phyloP scores from a whole-genome alignment of 2,888 invertebrate genomes.

The Bellardia pandia region DNA sequence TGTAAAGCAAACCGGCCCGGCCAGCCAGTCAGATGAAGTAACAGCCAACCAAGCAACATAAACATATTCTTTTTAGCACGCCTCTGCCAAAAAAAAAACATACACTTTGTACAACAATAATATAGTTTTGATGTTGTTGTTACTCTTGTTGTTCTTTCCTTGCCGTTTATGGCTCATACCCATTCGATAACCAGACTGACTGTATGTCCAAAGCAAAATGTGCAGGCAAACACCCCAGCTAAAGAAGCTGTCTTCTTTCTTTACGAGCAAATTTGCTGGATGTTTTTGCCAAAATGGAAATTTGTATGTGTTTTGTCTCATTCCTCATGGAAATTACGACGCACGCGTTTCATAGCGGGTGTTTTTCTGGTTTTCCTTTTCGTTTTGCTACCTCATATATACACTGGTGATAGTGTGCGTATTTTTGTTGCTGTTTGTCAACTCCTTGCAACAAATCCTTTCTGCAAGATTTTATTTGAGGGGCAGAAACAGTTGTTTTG shows the following conservation, averaged over 20 bases:
- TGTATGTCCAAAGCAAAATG: background rate
- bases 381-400: background rate
- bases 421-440: conserved; percentile 6
- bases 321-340: conserved; percentile 56
- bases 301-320: conserved; percentile 56
- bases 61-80: conserved; percentile 66
- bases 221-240: conserved; percentile 48
- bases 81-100: conserved; percentile 62
- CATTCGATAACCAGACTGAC: conserved; percentile 51
- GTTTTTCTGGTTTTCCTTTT: conserved; percentile 60
- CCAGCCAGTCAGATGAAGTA: conserved; percentile 66
- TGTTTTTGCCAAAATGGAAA: conserved; percentile 42
- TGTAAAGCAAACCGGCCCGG: conserved; percentile 49
- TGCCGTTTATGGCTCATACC: conserved; percentile 52
- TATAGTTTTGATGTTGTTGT: conserved; percentile 3
- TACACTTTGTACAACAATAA: conserved; percentile 20
- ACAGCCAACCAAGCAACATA: conserved; percentile 65
- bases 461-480: conserved; percentile 2
- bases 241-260: conserved; percentile 68
- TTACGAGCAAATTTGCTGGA: conserved; percentile 48
- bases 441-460: conserved; percentile 51
- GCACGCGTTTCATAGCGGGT: conserved; percentile 78
- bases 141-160: background rate
- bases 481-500: conserved; percentile 56
- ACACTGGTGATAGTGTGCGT: background rate